A percentile compares a stretch with the other conserved stretches of the same genome.
Conservation (phyloP, 2,797 vertebrate species). For the Chelon labrosus region DNA sequence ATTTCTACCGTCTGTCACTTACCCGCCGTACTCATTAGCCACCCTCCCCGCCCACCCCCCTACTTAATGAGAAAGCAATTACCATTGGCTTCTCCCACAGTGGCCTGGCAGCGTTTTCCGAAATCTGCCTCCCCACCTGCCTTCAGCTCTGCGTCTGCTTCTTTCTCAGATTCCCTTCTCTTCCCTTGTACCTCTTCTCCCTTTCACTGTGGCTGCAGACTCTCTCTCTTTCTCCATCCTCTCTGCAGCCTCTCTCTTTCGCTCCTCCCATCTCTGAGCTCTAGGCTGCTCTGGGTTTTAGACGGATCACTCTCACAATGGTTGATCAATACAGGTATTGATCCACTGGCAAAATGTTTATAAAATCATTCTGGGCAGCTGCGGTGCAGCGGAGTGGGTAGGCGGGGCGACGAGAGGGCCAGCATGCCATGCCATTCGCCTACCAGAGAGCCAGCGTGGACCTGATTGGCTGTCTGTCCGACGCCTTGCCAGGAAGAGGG, state of each 20-base stretch:
- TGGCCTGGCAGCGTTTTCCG: conserved; percentile 75
- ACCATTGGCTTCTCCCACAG: conserved; percentile 75
- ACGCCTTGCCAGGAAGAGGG: conserved; percentile 81
- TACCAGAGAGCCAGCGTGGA: conserved; percentile 72
- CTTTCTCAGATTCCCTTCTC: conserved; percentile 78
- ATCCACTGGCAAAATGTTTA: conserved; percentile 99
- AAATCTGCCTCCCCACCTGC: conserved; percentile 83
- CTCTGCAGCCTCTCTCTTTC: conserved; percentile 83
- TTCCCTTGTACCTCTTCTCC: conserved; percentile 85
- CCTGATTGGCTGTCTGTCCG: conserved; percentile 83
- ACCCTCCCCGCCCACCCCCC: conserved; percentile 62
- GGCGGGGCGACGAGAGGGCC: conserved; percentile 78
- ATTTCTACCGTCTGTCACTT: conserved; percentile 76
- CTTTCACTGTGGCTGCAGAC: conserved; percentile 85
- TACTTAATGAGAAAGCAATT: conserved; percentile 87
- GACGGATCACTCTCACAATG: conserved; percentile 99
- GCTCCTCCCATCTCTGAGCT: conserved; percentile 90
- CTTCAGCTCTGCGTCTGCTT: conserved; percentile 80
- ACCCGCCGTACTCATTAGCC: conserved; percentile 82
- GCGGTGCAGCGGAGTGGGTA: conserved; percentile 73
- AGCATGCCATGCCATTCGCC: conserved; percentile 83
- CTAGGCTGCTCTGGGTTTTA: conserved; percentile 89
- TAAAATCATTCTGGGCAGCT: conserved; percentile 95
- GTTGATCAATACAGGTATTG: conserved; percentile 99
- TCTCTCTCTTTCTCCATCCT: conserved; percentile 87